Percentiles rank a stretch among this genome's conserved stretches.
Conservation (phyloP, 2,888 invertebrate genomes). For the Drosophila antonietae region DNA sequence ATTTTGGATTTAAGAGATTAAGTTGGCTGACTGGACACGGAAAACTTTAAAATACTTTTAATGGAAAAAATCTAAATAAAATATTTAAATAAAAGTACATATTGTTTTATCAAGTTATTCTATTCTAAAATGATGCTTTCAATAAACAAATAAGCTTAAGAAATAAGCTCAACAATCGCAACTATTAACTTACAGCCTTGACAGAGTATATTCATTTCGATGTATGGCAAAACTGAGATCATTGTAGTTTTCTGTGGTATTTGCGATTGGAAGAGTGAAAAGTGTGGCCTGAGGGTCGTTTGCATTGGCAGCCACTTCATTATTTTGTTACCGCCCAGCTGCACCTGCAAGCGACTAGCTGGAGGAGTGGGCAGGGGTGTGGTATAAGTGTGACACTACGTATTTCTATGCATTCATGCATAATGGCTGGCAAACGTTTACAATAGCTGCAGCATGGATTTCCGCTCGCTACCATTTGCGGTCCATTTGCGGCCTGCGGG, state of each 20-base stretch:
- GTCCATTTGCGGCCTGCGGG: slow-evolving; percentile 68
- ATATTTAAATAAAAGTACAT: not conserved
- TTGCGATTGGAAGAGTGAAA: slow-evolving; percentile 25
- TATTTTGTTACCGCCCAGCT: slow-evolving; percentile 58
- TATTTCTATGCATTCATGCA: slow-evolving; percentile 79
- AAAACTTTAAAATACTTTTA: not conserved
- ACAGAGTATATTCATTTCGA: slow-evolving; percentile 27
- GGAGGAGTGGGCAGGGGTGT: not conserved
- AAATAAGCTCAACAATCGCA: not conserved
- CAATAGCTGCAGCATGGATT: slow-evolving; percentile 76
- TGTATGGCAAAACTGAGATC: slow-evolving; percentile 19
- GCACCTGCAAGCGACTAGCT: slow-evolving; percentile 43
- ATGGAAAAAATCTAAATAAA: not conserved
- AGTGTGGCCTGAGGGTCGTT: slow-evolving; percentile 45
- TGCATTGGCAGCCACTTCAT: slow-evolving; percentile 64
- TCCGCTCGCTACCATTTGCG: slow-evolving; percentile 76
- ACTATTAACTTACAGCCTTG: not conserved
- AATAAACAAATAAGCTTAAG: not conserved
- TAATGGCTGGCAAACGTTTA: slow-evolving; percentile 79
- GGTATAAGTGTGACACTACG: slow-evolving; percentile 37
- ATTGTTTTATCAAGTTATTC: not conserved
- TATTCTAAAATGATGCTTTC: not conserved
- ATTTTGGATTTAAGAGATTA: no score
- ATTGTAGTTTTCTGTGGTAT: slow-evolving; percentile 40
- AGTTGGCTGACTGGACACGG: not conserved